These are phyloP conservation scores for Pteromalus puparum DNA, from an alignment of 1,140 invertebrate genomes.

Conservation along the genomic window DNA sequence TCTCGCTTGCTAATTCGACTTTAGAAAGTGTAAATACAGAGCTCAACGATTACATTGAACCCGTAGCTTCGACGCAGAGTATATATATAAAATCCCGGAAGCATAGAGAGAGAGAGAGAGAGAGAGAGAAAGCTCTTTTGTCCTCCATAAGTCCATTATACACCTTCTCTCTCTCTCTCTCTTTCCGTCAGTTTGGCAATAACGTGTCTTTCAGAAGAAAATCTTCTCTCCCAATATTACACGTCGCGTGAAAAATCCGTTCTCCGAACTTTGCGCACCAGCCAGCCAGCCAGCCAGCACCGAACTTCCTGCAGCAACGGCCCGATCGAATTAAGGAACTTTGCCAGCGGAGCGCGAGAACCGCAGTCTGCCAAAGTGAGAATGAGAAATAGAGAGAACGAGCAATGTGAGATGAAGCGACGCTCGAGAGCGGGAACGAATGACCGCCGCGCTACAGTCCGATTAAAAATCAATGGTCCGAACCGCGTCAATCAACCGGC, in stretches of 20 bases:
- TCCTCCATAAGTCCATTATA: too few species aligned
- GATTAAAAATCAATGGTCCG: conserved; percentile 47
- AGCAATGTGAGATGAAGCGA: not conserved
- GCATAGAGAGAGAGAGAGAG: too few species aligned
- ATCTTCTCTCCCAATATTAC: not conserved
- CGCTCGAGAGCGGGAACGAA: not conserved
- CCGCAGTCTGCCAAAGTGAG: not conserved
- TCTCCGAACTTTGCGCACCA: not conserved
- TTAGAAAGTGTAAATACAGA: not conserved
- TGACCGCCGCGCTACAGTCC: not conserved
- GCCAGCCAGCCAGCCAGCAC: too few species aligned
- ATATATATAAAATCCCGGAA: too few species aligned
- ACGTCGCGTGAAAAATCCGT: conserved; percentile 13
- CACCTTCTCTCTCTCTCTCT: too few species aligned
- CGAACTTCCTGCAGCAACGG: not conserved
- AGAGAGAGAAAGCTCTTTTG: too few species aligned
- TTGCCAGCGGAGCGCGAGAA: not conserved
- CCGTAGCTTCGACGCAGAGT: too few species aligned
- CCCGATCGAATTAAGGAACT: conserved; percentile 46
- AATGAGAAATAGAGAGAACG: not conserved
- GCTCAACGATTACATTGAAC: too few species aligned
- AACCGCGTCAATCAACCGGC: conserved; percentile 6
- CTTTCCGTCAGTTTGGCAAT: too few species aligned
- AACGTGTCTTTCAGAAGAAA: not conserved
- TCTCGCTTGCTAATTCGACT: not conserved